Evolutionary conservation across 1,140 invertebrate species (phyloP), one percentile per base, ranked within the genome.

Genomic region (Chlorops oryzae): DNA sequence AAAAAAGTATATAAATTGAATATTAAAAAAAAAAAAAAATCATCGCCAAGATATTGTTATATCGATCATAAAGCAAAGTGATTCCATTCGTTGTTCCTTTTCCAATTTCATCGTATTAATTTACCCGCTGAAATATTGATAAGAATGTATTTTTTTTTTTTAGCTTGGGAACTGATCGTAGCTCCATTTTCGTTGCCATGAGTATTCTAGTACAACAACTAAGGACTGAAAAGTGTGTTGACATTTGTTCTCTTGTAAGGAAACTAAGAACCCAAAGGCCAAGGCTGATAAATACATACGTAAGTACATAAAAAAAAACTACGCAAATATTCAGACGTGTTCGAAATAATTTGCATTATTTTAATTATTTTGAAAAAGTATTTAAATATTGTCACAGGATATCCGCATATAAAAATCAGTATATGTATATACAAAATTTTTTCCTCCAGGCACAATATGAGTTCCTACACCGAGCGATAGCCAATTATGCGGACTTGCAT

Each of bases 401-500:
- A n/a, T 42, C 15, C 40, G 6, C 13, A 42, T 22, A 5, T 7
- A 42, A 42, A 21, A 42, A 15, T 42, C 18, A 24, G 18, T 44
- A 50, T 43, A 2, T 13, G 20, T 34, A 7, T 21, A 17, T 47
- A 34, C 32, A 46, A 45, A 28, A 5, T 42, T 18, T 67, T 63
- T 57, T 28, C 60, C 81, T 83, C 15, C 76, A 92, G 89, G 82
- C 87, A 66, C 89, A 92, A 75, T 93, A 92, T 72, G 89, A 92
- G 80, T 92, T 93, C 77, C 77, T 91, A 59, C 86, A 92, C 77
- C 85, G 88, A 74, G 88, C 88, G 69, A 87, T 92, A 70, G 80
- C 90, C 48, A 91, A 91, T 74, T 92, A 91, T 72, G 83, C 88
- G 54, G 89, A 93, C 72, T 79, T 91, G 56, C 87, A 91, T 75